Conservation (phyloP, 1,140 invertebrate species). For the Bombus affinis region DNA sequence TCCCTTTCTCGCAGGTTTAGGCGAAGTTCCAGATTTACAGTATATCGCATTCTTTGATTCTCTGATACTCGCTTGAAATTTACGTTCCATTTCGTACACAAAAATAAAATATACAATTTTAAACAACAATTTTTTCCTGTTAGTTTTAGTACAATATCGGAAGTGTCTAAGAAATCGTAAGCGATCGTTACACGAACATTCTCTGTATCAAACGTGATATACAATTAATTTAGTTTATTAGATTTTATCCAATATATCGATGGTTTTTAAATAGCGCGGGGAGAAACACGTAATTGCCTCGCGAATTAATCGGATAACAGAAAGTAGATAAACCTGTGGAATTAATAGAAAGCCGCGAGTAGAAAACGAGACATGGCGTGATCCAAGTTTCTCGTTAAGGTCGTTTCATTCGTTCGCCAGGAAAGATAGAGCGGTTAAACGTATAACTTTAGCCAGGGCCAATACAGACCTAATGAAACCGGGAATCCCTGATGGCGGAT, state of each 20-base stretch:
- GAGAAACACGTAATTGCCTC: background rate
- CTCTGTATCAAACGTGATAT: background rate
- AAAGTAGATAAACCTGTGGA: background rate
- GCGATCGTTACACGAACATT: background rate
- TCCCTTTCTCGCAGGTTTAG: too few species aligned
- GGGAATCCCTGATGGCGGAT: background rate
- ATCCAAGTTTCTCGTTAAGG: conserved; percentile 2
- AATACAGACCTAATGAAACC: background rate
- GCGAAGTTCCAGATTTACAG: too few species aligned
- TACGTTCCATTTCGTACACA: rapidly evolving
- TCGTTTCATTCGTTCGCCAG: background rate
- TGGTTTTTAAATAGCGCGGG: background rate
- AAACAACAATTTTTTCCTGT: too few species aligned
- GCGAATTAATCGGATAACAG: conserved; percentile 4
- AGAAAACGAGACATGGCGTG: background rate
- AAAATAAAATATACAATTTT: too few species aligned
- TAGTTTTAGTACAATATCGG: too few species aligned
- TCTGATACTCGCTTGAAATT: too few species aligned
- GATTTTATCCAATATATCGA: background rate
- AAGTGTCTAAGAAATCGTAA: background rate
- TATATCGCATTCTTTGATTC: too few species aligned
- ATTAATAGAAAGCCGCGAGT: conserved; percentile 4
- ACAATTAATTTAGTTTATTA: background rate
- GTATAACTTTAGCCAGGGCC: background rate
- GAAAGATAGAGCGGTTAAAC: background rate